These are phyloP conservation scores for Neosilurus mollespiculum DNA, from an alignment of 2,797 vertebrate genomes.

Conservation along the genomic window DNA sequence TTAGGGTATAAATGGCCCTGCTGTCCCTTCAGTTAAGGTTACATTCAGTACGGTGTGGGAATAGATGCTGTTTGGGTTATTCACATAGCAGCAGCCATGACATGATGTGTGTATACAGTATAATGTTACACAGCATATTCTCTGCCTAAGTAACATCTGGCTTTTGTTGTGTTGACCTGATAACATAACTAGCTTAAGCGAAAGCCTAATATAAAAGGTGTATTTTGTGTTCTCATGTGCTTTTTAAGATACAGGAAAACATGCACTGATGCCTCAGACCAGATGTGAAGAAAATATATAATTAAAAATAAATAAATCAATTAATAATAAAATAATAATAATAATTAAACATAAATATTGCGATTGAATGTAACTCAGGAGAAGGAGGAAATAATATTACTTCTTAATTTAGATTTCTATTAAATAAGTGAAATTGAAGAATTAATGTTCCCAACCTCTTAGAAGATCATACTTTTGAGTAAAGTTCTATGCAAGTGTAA, in stretches of 20 bases:
- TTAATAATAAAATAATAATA: too few relatives aligned
- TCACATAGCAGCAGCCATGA: conserved; percentile 35
- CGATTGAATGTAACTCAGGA: neutral
- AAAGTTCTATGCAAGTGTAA: neutral
- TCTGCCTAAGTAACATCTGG: conserved; percentile 37
- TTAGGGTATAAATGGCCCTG: conserved; percentile 41
- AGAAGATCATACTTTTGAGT: neutral
- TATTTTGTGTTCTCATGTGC: neutral
- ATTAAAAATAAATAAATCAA: too few relatives aligned
- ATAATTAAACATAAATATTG: too few relatives aligned
- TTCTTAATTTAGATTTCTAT: too few relatives aligned
- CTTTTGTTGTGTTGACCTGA: conserved; percentile 23
- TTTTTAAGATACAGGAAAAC: neutral
- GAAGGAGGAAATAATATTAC: neutral
- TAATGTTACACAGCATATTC: conserved; percentile 33
- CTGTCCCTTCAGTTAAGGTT: conserved; percentile 48
- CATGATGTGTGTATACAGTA: conserved; percentile 14
- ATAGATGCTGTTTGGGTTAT: conserved; percentile 38
- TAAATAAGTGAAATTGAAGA: neutral
- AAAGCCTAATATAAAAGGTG: neutral
- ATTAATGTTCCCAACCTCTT: neutral
- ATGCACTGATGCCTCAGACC: neutral
- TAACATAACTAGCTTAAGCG: neutral
- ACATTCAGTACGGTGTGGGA: conserved; percentile 32
- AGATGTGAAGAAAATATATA: neutral